Conservation (phyloP, 2,113 vertebrate genomes). For the Phaethon lepturus region DNA sequence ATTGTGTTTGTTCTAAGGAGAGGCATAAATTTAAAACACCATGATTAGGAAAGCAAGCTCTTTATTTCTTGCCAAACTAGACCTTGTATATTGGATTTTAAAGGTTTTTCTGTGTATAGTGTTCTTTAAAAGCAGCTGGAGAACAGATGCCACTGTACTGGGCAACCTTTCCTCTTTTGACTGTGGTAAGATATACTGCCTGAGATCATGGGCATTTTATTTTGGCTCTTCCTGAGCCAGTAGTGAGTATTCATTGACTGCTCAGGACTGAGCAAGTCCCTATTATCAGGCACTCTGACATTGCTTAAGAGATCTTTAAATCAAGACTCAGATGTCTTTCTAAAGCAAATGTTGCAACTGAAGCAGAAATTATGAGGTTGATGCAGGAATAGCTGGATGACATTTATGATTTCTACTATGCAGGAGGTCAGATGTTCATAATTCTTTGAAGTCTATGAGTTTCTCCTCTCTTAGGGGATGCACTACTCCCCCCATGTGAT, state of each 20-base stretch:
- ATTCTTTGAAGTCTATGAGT: neutral
- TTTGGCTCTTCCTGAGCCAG: neutral
- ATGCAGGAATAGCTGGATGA: neutral
- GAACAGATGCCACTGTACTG: neutral
- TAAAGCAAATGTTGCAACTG: neutral
- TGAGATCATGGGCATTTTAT: neutral
- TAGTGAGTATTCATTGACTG: neutral
- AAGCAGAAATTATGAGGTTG: neutral
- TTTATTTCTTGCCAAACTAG: neutral
- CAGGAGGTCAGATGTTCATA: neutral
- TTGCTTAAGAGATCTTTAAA: neutral
- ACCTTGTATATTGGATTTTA: neutral
- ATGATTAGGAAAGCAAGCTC: neutral
- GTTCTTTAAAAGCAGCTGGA: neutral
- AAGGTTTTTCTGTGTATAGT: neutral
- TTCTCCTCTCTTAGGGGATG: neutral
- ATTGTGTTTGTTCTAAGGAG: neutral
- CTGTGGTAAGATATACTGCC: neutral
- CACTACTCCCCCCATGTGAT: neutral
- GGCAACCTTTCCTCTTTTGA: neutral
- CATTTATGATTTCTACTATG: neutral
- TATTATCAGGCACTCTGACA: neutral
- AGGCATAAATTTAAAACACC: neutral
- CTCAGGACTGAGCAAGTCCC: neutral
- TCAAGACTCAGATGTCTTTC: neutral